Conservation (phyloP, 2,888 invertebrate species). For the Cotesia congregata region DNA sequence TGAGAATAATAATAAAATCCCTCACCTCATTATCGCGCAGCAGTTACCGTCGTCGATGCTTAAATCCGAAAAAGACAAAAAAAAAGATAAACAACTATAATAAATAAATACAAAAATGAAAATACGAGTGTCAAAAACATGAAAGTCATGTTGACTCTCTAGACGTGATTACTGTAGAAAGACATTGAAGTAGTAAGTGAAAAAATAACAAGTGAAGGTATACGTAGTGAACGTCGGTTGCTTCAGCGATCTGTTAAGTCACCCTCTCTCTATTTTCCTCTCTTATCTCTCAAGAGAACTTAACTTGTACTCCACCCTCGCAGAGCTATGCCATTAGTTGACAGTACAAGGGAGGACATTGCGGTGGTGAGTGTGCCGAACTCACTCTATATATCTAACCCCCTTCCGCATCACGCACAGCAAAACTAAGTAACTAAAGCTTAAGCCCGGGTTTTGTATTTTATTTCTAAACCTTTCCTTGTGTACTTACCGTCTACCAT, state of each 20-base stretch:
- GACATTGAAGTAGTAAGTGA: slow-evolving; percentile 6
- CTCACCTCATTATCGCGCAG: too few species aligned
- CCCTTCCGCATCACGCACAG: neutral
- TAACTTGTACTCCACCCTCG: slow-evolving; percentile 17
- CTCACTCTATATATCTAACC: neutral
- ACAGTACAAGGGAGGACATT: neutral
- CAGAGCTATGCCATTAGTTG: slow-evolving; percentile 7
- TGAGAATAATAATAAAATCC: neutral
- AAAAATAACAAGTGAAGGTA: slow-evolving; percentile 11
- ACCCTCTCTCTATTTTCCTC: slow-evolving; percentile 11
- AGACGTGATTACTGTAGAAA: slow-evolving; percentile 1
- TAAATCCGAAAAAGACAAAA: neutral
- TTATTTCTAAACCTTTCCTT: neutral
- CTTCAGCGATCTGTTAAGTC: slow-evolving; percentile 26
- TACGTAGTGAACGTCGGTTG: slow-evolving; percentile 24
- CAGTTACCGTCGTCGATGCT: neutral
- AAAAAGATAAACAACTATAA: neutral
- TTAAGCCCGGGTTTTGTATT: slow-evolving; percentile 4
- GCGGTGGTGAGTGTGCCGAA: neutral
- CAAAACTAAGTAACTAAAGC: slow-evolving; percentile 17
- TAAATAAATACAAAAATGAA: neutral
- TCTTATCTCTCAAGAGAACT: slow-evolving; percentile 15
- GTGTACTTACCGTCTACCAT: too few species aligned
- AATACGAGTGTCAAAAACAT: neutral
- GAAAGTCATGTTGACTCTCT: slow-evolving; percentile 7